A percentile compares a stretch with the other conserved stretches of the same genome.
Evolutionary conservation across 2,888 invertebrate genomes (phyloP).

Genomic region (Heliconius cydno): DNA sequence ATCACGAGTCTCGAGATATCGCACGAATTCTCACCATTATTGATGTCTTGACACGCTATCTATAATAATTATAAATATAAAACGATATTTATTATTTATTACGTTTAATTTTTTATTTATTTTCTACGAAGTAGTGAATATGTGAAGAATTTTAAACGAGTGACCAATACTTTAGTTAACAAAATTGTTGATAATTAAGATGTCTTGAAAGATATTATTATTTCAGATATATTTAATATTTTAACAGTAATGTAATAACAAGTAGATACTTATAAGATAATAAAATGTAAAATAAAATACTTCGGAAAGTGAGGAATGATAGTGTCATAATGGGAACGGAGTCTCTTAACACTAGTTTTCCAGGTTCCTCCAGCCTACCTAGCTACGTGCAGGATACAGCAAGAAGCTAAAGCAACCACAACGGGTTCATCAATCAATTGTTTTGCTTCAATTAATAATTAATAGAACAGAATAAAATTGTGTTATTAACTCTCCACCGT

Average conservation of each 20-base stretch:
- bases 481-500: constrained; percentile 5
- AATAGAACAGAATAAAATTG: background rate
- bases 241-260: background rate
- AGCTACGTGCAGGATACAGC: too few species aligned
- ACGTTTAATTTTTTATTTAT: background rate
- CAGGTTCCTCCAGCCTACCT: too few species aligned
- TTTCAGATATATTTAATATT: background rate
- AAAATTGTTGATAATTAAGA: background rate
- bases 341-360: too few species aligned
- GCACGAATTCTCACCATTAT: constrained; percentile 70
- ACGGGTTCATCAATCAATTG: background rate
- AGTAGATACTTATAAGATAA: background rate
- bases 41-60: constrained; percentile 46
- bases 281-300: background rate
- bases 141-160: background rate
- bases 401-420: too few species aligned
- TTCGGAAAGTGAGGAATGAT: too few species aligned
- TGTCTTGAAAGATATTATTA: background rate
- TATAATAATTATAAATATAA: constrained; percentile 1
- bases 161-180: background rate
- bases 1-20: constrained; percentile 62
- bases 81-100: background rate
- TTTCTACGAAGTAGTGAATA: background rate
- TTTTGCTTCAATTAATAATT: background rate
- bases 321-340: too few species aligned